Conservation (phyloP, 2,113 vertebrate genomes). For the Atrichornis clamosus region DNA sequence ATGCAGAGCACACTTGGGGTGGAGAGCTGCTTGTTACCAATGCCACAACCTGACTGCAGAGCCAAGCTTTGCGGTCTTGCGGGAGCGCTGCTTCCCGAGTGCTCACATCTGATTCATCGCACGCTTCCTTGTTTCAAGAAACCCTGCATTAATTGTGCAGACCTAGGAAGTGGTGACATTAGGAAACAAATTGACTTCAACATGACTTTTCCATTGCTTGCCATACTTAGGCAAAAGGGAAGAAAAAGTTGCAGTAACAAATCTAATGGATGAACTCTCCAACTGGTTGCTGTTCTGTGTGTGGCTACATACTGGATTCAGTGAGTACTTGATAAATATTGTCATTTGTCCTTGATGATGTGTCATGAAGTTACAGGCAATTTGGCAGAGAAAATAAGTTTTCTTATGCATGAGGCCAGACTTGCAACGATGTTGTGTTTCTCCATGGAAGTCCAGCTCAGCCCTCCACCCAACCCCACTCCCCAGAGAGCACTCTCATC, state of each 20-base stretch:
- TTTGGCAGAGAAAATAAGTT: background rate
- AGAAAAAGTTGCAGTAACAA: background rate
- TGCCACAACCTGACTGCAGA: background rate
- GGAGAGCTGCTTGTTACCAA: background rate
- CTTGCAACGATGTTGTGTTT: background rate
- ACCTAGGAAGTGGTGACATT: background rate
- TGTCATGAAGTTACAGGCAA: background rate
- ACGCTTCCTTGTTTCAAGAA: background rate
- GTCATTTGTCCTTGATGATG: constrained; percentile 14
- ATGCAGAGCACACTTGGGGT: background rate
- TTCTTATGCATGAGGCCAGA: background rate
- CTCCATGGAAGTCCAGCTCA: background rate
- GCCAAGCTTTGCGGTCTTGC: background rate
- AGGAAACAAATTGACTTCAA: constrained; percentile 14
- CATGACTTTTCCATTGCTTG: background rate
- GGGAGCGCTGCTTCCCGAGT: background rate
- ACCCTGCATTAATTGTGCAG: background rate
- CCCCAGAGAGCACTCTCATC: background rate
- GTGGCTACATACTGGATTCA: background rate
- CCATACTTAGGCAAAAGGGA: background rate
- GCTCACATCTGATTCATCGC: background rate
- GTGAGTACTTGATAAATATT: background rate
- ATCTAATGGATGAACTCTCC: background rate
- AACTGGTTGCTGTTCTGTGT: background rate
- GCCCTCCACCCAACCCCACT: background rate